Evolutionary conservation across 1,140 invertebrate species (phyloP).

Genomic region (Drosophila simulans): DNA sequence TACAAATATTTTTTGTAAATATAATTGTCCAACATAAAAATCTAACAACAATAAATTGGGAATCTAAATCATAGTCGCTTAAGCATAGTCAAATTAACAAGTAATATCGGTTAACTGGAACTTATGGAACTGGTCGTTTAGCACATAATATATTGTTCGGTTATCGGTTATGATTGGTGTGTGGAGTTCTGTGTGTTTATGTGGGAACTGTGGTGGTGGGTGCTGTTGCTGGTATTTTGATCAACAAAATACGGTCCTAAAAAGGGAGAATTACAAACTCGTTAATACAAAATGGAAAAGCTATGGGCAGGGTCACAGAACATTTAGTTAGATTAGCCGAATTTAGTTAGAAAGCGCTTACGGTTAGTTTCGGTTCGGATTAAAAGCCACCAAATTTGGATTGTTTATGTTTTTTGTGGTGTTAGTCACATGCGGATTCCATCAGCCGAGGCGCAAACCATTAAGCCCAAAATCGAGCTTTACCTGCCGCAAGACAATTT

Average conservation of each 20-base stretch:
- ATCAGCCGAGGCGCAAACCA: slow-evolving; percentile 48
- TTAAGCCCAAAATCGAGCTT: slow-evolving; percentile 51
- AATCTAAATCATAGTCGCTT: slow-evolving; percentile 6
- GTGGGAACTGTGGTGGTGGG: slow-evolving; percentile 45
- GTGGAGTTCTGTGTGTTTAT: slow-evolving; percentile 48
- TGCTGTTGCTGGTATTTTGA: slow-evolving; percentile 54
- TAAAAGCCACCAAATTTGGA: slow-evolving; percentile 15
- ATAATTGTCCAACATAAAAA: slow-evolving; percentile 52
- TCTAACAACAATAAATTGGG: slow-evolving; percentile 66
- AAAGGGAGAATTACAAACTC: slow-evolving; percentile 38
- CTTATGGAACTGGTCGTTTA: slow-evolving; percentile 27
- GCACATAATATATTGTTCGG: slow-evolving; percentile 25
- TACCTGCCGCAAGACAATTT: slow-evolving; percentile 66
- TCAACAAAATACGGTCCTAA: slow-evolving; percentile 60
- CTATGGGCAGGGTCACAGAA: slow-evolving; percentile 9
- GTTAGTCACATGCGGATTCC: slow-evolving; percentile 43
- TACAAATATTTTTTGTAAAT: slow-evolving; percentile 17
- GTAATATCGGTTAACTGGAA: slow-evolving; percentile 33
- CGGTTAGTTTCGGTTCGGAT: slow-evolving; percentile 28
- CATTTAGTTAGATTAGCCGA: slow-evolving; percentile 6
- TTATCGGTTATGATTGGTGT: slow-evolving; percentile 37
- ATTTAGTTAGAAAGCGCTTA: slow-evolving; percentile 28
- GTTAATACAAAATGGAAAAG: slow-evolving; percentile 43
- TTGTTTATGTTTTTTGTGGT: slow-evolving; percentile 3
- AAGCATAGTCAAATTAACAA: slow-evolving; percentile 52